Base-by-base conservation (phyloP, 92 coral and sea anemone species). In the Epizoanthus illoricatus region DNA sequence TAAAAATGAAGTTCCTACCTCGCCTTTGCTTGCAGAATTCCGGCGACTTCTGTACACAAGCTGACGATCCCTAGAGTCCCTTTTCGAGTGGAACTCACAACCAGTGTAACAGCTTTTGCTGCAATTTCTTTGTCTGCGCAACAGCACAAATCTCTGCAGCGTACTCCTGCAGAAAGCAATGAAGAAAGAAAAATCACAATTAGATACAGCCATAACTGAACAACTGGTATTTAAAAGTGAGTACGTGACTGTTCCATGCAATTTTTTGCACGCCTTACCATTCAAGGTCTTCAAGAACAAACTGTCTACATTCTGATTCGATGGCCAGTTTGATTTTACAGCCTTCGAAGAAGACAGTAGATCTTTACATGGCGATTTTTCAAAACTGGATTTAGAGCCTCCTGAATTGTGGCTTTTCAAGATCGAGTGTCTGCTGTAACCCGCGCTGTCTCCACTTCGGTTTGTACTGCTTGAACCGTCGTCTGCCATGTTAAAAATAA, bases 101-200 rank as follows among this genome's bases (percentile, higher is more conserved):
- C 82, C 20, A 78, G 17, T n/a, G 60, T 62, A 42, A 78, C 82
- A 4, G 82, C 82, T 47, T 42, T 78, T 4, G 82, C 61, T 3
- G 82, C 82, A 42, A 78, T 63, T 11, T 43, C 82, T 63, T 78
- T 63, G 67, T 64, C 71, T 78, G 54, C 2, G 9, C 72, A 63
- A 7, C 49, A 74, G 6, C 8, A 54, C 28, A 56, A n/a, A 4
- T 4, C 13, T 55, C 82, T 78, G 82, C 56, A 62, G 21, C 23
- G 45, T 19, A 42, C 23, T 28, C 82, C 82, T 78, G 59, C 62
- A 78, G 10, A 43, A 63, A 24, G 28, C n/a, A 58, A 75, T 5
- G 52, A 75, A 36, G 41, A 57, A 75, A 11, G 41, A 8, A 19
- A 40, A 15, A 39, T 68, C 73, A 40, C 8, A 64, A 23, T 64